phyloP scores from a whole-genome alignment of 1,140 invertebrate species.

The Brachionus koreanus region DNA sequence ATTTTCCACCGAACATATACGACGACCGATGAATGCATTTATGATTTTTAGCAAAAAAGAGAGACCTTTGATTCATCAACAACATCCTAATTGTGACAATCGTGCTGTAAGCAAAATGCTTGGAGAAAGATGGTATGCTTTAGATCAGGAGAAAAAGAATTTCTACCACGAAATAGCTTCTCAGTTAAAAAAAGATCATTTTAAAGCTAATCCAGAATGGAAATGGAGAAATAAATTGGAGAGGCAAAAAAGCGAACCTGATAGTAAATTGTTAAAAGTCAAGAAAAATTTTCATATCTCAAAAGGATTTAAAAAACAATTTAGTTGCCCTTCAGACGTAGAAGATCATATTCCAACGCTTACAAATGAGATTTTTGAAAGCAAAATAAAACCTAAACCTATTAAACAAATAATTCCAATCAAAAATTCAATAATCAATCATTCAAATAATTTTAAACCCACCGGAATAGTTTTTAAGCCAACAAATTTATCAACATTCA shows the following conservation, averaged over 20 bases:
- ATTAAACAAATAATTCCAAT: neutral
- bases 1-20: conserved; percentile 65
- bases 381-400: neutral
- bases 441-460: conserved; percentile 7
- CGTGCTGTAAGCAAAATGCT: conserved; percentile 97
- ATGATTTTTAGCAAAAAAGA: conserved; percentile 99
- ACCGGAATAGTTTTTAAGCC: conserved; percentile 6
- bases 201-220: conserved; percentile 68
- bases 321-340: neutral
- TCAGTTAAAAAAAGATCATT: conserved; percentile 63
- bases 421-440: neutral
- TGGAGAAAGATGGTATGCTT: conserved; percentile 97
- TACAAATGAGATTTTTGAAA: neutral
- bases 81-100: conserved; percentile 96
- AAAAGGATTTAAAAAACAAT: neutral
- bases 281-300: neutral
- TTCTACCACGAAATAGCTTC: conserved; percentile 92
- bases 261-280: neutral
- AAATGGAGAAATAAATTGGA: conserved; percentile 67
- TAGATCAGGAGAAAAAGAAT: conserved; percentile 83
- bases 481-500: neutral
- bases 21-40: conserved; percentile 97
- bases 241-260: conserved; percentile 29
- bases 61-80: conserved; percentile 85
- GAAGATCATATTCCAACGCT: neutral